phyloP scores from a whole-genome alignment of 2,797 vertebrate species.

The Antrozous pallidus region DNA sequence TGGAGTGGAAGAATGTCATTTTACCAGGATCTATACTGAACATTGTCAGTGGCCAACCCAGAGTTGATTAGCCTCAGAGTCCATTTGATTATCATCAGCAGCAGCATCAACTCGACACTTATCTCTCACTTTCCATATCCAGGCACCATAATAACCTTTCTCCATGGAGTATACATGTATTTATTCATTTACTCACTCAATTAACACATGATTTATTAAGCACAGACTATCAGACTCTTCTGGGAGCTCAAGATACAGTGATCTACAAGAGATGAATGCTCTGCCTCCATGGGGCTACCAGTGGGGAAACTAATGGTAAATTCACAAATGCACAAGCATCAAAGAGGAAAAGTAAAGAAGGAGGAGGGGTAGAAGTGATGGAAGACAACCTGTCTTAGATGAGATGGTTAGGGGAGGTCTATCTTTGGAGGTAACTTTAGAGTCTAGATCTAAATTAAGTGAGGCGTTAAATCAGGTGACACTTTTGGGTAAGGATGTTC shows the following conservation, averaged over 20 bases:
- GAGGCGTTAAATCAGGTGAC: not conserved
- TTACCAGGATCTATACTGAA: not conserved
- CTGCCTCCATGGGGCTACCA: not conserved
- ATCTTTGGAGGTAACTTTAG: not conserved
- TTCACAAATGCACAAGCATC: not conserved
- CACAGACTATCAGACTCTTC: not conserved
- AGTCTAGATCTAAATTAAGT: not conserved
- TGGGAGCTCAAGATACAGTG: not conserved
- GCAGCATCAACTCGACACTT: not conserved
- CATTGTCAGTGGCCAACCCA: not conserved
- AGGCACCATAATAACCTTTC: not conserved
- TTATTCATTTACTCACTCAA: not conserved
- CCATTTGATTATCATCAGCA: not conserved
- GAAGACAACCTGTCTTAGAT: not conserved
- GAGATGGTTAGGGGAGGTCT: not conserved
- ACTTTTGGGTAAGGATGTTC: not conserved
- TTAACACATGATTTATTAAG: not conserved
- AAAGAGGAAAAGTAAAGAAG: not conserved
- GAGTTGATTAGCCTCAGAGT: not conserved
- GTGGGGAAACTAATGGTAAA: not conserved
- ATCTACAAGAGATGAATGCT: too few relatives aligned
- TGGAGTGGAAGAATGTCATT: fast-evolving
- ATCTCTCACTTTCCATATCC: not conserved
- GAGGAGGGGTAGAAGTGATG: fast-evolving
- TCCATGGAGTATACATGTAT: not conserved